Conservation (phyloP, 2,888 invertebrate species). For the Microplitis manilae region DNA sequence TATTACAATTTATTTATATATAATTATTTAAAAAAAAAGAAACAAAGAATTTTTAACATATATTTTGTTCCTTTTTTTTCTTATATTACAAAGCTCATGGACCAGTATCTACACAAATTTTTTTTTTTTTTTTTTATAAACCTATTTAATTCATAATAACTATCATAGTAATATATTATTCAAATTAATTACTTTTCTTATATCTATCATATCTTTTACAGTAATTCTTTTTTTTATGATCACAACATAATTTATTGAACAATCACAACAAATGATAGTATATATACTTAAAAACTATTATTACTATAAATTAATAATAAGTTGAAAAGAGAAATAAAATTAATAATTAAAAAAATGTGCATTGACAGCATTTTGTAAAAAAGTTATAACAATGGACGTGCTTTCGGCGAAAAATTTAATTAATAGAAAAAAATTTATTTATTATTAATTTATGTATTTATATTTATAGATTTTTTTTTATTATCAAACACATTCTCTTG, state of each 20-base stretch:
- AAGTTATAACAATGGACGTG: conserved; percentile 26
- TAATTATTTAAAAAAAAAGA: conserved; percentile 49
- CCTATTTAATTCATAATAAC: conserved; percentile 1
- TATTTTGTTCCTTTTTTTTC: conserved; percentile 59
- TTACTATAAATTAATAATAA: conserved; percentile 18
- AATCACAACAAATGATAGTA: conserved; percentile 1
- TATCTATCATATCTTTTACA: conserved; percentile 21
- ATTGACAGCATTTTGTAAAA: conserved; percentile 3
- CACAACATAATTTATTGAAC: conserved; percentile 14
- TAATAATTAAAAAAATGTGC: conserved; percentile 8
- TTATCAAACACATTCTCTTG: neutral
- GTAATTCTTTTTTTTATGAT: conserved; percentile 12
- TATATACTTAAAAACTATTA: conserved; percentile 10
- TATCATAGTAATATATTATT: neutral
- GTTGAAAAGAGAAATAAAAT: neutral
- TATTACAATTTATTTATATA: conserved; percentile 3
- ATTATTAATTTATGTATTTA: neutral
- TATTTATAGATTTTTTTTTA: neutral
- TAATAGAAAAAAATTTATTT: conserved; percentile 8
- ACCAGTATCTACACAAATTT: conserved; percentile 18
- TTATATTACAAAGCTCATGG: conserved; percentile 52
- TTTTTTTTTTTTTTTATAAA: conserved; percentile 21
- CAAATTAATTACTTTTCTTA: neutral
- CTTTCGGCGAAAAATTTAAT: conserved; percentile 14
- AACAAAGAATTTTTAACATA: conserved; percentile 51